Base-by-base conservation (phyloP, 2,113 vertebrate genomes). In the Cyanoderma ruficeps region DNA sequence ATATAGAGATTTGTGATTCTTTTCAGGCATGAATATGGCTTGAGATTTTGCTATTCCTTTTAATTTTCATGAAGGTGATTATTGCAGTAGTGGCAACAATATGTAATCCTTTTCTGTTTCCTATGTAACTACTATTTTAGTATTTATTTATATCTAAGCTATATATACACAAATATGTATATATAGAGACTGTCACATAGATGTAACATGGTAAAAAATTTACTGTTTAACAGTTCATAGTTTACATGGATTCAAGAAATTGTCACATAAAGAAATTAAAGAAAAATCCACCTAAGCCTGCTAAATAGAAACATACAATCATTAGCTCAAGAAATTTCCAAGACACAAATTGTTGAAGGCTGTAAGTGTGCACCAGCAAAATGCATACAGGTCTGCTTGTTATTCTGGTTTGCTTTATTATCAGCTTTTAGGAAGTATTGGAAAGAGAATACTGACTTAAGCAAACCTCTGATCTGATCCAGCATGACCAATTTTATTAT, bases 331-430 rank as follows among this genome's bases (percentile, higher is more conserved):
- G 52, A 74, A 67, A 56, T 76, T 86, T 92, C 67, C 13, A 18
- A 71, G 20, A 16, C 11, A 46, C 23, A 79, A 59, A 24, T 3
- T 7, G 4, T 4, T 50, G 23, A 50, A 76, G 3, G 2, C 24
- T 70, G 0, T 44, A 64, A 56, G 2, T 41, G 15, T 84, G 28
- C 7, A 10, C 5, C 14, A 64, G 21, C 6, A 47, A 85, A 87
- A 78, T 6, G 1, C 9, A 30, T 11, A 41, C 7, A 52, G n/a
- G 27, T 6, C 11, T 47, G 10, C 7, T 11, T 14, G 1, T 23
- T 86, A 23, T 52, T 83, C n/a, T 69, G 19, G 7, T 65, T 89
- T 91, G 25, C 12, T 50, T 64, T 47, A 71, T 10, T 68, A 65
- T 15, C 57, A 49, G 4, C 14, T 37, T 19, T 50, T 57, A 31